Conservation (phyloP, 2,888 invertebrate species). For the Agrochola circellaris region DNA sequence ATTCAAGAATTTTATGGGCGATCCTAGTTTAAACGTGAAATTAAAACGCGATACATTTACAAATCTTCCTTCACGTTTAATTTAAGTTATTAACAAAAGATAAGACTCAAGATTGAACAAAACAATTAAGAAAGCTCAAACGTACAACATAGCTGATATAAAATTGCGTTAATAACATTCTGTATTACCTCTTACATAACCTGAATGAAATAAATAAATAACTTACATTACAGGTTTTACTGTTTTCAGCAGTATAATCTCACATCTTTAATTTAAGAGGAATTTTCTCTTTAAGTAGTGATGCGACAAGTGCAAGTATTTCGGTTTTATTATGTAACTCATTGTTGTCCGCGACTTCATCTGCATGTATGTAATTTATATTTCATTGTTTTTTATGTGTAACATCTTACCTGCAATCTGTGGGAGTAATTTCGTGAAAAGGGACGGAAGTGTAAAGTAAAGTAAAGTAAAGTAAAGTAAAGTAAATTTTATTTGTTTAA, state of each 20-base stretch:
- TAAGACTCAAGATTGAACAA: constrained; percentile 11
- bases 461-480: too few species aligned
- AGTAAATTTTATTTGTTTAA: too few species aligned
- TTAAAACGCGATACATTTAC: not conserved
- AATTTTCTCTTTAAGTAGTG: constrained; percentile 51
- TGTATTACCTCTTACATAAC: constrained; percentile 50
- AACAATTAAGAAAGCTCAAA: constrained; percentile 32
- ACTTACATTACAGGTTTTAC: constrained; percentile 57
- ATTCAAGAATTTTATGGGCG: too few species aligned
- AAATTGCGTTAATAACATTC: constrained; percentile 41
- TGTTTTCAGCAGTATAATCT: constrained; percentile 25
- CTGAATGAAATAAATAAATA: constrained; percentile 55
- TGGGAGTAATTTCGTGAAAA: too few species aligned
- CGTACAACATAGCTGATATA: constrained; percentile 28
- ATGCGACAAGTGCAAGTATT: constrained; percentile 30
- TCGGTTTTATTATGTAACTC: not conserved
- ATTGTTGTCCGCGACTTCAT: not conserved
- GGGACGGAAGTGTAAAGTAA: too few species aligned
- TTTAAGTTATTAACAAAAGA: constrained; percentile 13
- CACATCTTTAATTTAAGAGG: constrained; percentile 63
- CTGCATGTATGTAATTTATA: not conserved
- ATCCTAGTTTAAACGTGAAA: not conserved
- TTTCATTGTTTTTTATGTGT: not conserved
- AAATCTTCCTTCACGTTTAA: constrained; percentile 18
- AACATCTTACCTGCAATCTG: too few species aligned